Conservation (phyloP, 2,888 invertebrate species). For the Polyploca ridens region DNA sequence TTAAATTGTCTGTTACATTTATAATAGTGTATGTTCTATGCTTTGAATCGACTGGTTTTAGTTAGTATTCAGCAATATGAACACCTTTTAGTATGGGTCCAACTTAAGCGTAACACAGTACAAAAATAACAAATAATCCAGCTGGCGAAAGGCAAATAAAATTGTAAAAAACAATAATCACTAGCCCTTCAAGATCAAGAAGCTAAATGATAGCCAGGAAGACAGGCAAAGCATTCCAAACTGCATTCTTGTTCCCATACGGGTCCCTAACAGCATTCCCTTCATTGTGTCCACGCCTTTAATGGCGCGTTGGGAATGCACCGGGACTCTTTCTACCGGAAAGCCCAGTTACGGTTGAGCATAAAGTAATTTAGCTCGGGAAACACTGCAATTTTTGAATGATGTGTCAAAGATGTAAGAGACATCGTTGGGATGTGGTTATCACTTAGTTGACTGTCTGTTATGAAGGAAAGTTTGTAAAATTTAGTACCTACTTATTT, state of each 20-base stretch:
- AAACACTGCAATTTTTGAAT: slow-evolving; percentile 40
- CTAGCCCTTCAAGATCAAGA: neutral
- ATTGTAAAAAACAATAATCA: neutral
- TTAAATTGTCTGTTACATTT: slow-evolving; percentile 14
- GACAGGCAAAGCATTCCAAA: slow-evolving; percentile 59
- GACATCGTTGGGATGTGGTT: neutral
- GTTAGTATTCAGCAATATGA: too few relatives aligned
- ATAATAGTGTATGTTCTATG: neutral
- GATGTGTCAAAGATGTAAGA: slow-evolving; percentile 40
- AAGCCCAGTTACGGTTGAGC: slow-evolving; percentile 45
- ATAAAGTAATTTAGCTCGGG: slow-evolving; percentile 15
- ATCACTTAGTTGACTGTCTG: neutral
- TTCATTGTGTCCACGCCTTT: slow-evolving; percentile 59
- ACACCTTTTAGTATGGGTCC: too few relatives aligned
- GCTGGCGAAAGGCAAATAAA: too few relatives aligned
- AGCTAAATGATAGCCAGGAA: slow-evolving; percentile 41
- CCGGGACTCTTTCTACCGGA: slow-evolving; percentile 56
- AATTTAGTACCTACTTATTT: neutral
- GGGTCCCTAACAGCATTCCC: slow-evolving; percentile 54
- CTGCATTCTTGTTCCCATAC: slow-evolving; percentile 64
- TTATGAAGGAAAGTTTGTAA: neutral
- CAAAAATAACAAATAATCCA: too few relatives aligned
- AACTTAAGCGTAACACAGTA: too few relatives aligned
- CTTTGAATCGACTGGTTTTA: neutral
- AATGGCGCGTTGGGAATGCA: slow-evolving; percentile 61